These are phyloP conservation scores for Scaptomyza polygonia DNA, from an alignment of 2,888 invertebrate species.

Conservation along the genomic window DNA sequence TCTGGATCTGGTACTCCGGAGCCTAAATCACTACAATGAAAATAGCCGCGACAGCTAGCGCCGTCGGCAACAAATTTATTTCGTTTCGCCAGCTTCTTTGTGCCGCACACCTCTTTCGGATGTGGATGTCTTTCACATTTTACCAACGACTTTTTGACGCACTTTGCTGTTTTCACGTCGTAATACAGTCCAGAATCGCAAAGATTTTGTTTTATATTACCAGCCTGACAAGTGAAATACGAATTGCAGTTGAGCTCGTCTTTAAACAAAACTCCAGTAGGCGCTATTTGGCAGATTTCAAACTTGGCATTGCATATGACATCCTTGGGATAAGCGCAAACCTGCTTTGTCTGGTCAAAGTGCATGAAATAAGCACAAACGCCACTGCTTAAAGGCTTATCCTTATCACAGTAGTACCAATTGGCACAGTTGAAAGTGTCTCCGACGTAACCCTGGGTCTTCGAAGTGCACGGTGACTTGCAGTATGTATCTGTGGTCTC, in stretches of 20 bases:
- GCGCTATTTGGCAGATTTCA: conserved; percentile 68
- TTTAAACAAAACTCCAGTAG: conserved; percentile 37
- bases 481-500: conserved; percentile 64
- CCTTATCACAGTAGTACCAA: conserved; percentile 67
- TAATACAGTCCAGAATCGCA: conserved; percentile 67
- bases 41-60: conserved; percentile 79
- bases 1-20: conserved; percentile 61
- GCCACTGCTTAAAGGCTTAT: conserved; percentile 20
- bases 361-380: conserved; percentile 51
- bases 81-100: conserved; percentile 66
- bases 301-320: conserved; percentile 57
- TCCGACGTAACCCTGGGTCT: conserved; percentile 54
- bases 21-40: conserved; percentile 72
- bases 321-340: conserved; percentile 61
- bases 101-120: conserved; percentile 73
- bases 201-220: neutral
- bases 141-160: conserved; percentile 60
- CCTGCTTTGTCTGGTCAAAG: conserved; percentile 48
- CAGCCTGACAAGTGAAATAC: conserved; percentile 59
- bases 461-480: conserved; percentile 44
- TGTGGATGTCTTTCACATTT: conserved; percentile 66
- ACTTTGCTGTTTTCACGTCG: conserved; percentile 39
- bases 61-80: conserved; percentile 69
- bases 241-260: conserved; percentile 69
- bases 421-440: conserved; percentile 68